Evolutionary conservation across 2,113 vertebrate genomes (phyloP).

Genomic region (Agapornis roseicollis): DNA sequence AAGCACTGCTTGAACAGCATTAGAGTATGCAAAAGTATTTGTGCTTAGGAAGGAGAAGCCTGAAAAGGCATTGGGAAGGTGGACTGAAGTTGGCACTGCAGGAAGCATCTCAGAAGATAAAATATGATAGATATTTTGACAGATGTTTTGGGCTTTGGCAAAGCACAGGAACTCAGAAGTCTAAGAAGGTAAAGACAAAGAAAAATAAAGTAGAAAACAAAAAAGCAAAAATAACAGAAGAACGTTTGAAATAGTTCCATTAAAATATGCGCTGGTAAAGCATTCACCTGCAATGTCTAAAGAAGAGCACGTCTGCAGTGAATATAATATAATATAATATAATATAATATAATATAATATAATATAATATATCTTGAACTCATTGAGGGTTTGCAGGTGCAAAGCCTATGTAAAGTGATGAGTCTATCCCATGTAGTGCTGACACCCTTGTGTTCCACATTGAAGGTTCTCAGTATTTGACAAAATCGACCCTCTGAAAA

Average conservation of each 20-base stretch:
- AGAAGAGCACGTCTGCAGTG: background rate
- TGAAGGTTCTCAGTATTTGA: background rate
- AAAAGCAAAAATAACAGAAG: background rate
- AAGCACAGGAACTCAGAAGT: background rate
- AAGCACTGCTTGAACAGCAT: background rate
- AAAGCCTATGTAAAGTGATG: background rate
- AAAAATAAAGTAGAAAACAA: background rate
- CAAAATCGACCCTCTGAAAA: background rate
- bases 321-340: no score
- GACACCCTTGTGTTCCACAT: background rate
- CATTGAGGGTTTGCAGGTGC: background rate
- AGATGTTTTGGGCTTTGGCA: background rate
- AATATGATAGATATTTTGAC: background rate
- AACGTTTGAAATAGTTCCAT: background rate
- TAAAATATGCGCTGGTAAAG: background rate
- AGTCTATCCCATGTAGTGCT: background rate
- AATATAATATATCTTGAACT: no score
- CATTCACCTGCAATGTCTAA: background rate
- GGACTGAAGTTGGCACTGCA: background rate
- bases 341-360: no score
- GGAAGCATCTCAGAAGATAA: background rate
- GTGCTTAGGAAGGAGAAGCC: background rate
- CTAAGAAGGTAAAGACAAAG: background rate
- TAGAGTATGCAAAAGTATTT: background rate
- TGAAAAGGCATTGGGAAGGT: background rate